phyloP scores from a whole-genome alignment of 2,888 invertebrate genomes.

The Meandrusa payeni region DNA sequence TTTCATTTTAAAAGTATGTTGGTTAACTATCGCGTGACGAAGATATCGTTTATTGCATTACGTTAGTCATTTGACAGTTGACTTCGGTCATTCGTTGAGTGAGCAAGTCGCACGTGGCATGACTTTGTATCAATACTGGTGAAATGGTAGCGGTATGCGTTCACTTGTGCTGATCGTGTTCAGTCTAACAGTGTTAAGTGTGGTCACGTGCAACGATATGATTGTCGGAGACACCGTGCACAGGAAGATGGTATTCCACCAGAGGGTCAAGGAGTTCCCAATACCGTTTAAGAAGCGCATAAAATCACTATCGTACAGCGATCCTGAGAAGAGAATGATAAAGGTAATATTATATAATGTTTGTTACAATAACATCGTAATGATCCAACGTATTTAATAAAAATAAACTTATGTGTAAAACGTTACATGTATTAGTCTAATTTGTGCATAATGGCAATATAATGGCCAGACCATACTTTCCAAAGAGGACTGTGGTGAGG shows the following conservation, averaged over 20 bases:
- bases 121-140: slow-evolving; percentile 27
- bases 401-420: no score
- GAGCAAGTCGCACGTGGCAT: slow-evolving; percentile 29
- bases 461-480: no score
- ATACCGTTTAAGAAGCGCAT: slow-evolving; percentile 73
- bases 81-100: slow-evolving; percentile 32
- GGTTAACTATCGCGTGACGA: slow-evolving; percentile 37
- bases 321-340: slow-evolving; percentile 64
- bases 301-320: slow-evolving; percentile 55
- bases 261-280: slow-evolving; percentile 70
- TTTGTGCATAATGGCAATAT: no score
- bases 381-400: no score
- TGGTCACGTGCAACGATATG: slow-evolving; percentile 52
- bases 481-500: no score
- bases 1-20: slow-evolving; percentile 22
- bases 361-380: no score
- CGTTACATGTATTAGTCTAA: no score
- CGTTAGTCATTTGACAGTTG: slow-evolving; percentile 38
- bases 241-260: slow-evolving; percentile 73
- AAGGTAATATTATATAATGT: slow-evolving; percentile 50
- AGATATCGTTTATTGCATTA: slow-evolving; percentile 47
- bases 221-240: slow-evolving; percentile 70
- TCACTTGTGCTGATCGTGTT: slow-evolving; percentile 42
- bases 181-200: slow-evolving; percentile 17
- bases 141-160: slow-evolving; percentile 58